Base-by-base conservation (phyloP, 2,797 vertebrate genomes). In the Kryptopterus vitreolus region DNA sequence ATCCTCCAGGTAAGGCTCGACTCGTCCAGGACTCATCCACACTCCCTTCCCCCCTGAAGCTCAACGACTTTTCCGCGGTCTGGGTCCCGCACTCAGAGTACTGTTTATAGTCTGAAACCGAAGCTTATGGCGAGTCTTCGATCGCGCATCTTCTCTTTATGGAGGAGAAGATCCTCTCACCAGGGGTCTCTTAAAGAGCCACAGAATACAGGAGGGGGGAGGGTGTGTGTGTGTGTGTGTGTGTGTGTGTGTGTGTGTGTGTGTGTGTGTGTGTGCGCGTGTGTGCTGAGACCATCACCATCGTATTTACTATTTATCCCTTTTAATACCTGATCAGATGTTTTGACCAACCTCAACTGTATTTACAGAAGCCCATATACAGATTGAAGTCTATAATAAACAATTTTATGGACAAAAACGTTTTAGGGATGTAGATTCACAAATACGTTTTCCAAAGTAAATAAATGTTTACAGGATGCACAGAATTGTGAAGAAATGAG, bases 141-240 rank as follows among this genome's bases (percentile, higher is more conserved):
- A 43, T 81, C 73, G 87, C 88, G 91, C 91, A 91, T 92, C 92
- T 90, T 90, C 87, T 90, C 92, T 94, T 94, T 94, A 94, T 94
- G 94, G 91, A 91, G 92, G 88, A 93, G 62, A 89, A 92, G 91
- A 91, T 90, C 92, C 91, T 92, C 92, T 92, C 94, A 81, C 91
- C 91, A 92, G 92, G 78, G 89, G 93, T 92, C 91, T 93, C 93
- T 93, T 89, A 90, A 86, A 90, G 90, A 89, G 88, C 81, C 85
- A 88, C 87, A 89, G 89, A 89, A 90, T 88, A 83, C 88, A 88
- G 87, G 78, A 88, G 83, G 84, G 80, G 87, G 79, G 69, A 69
- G 55, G 57, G 81, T 62, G 87, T 80, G 70, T 71, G 69, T 61
- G 70, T 68, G 83, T 57, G 78, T 70, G 80, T 82, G 80, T 57